Evolutionary conservation across 35 echinoderm and acorn worm genomes (phyloP), one percentile per base, ranked within the genome.

Genomic region (Eucidaris tribuloides): DNA sequence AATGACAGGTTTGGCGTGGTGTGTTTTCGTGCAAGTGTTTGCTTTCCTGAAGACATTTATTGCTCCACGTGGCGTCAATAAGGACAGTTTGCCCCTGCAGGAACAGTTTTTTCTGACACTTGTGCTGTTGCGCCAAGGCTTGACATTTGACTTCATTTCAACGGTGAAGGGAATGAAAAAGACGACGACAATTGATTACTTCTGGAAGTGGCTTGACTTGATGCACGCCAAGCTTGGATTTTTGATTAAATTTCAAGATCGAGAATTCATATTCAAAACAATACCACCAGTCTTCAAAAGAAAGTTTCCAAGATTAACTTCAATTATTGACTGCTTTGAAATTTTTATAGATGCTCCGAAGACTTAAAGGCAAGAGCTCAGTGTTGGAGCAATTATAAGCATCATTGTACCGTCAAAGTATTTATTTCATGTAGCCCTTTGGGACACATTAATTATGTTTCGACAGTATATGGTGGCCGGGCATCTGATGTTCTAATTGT

Each of bases 151-250:
- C n/a, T 52, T 76, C 58, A 49, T 77, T 52, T 64, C 83, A 17
- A 22, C 41, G 2, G 38, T 65, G 46, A 76, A 54, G 31, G 83
- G 83, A 13, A n/a, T 58, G 14, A 57, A 33, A 27, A 77, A 86
- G 38, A 76, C 83, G 23, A 86, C 83, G 20, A 41, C 60, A 40
- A 62, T 56, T 36, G 45, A 74, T 40, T 38, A 45, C n/a, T 56
- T 86, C 77, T 86, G 83, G 83, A 86, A 56, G 22, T 86, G 83
- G 68, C 46, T 86, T 77, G 58, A 86, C 71, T 5, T 85, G 0
- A 71, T 85, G 45, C 68, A 74, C 76, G 65, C 46, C 7, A 85
- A 85, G 68, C 45, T 85, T 52, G 45, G 18, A 28, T 74, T 85
- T 76, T 20, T 76, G 37, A 40, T 85, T 37, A 71, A 85, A 34